Evolutionary conservation across 1,140 invertebrate species (phyloP).

Genomic region (Drosophila arawakana): DNA sequence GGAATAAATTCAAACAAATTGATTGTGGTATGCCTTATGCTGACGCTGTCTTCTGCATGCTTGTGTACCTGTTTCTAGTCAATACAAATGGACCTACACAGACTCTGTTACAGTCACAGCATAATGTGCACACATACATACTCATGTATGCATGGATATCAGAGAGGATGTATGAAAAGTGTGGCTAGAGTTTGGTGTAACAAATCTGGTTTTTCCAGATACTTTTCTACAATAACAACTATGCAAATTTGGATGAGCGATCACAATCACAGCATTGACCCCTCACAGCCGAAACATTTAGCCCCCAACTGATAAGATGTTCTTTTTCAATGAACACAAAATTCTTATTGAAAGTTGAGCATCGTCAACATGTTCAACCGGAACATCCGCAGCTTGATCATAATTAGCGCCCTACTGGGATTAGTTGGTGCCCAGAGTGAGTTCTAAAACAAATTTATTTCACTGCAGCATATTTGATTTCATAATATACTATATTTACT

Average conservation of each 20-base stretch:
- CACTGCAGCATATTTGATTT: neutral
- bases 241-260: constrained; percentile 26
- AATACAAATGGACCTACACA: neutral
- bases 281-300: constrained; percentile 15
- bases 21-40: neutral
- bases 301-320: constrained; percentile 33
- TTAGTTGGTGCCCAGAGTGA: neutral
- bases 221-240: constrained; percentile 12
- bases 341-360: constrained; percentile 3
- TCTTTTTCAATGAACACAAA: constrained; percentile 13
- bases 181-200: neutral
- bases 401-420: neutral
- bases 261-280: constrained; percentile 27
- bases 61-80: neutral
- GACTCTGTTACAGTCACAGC: neutral
- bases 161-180: constrained; percentile 4
- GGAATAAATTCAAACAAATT: neutral
- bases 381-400: neutral
- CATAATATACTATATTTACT: no score
- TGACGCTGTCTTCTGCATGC: neutral
- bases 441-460: neutral
- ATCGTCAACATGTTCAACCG: constrained; percentile 15
- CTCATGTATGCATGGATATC: neutral
- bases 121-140: neutral
- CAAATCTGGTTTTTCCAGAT: constrained; percentile 28